Evolutionary conservation across 2,797 vertebrate species (phyloP).

Genomic region (Saxicola maurus): DNA sequence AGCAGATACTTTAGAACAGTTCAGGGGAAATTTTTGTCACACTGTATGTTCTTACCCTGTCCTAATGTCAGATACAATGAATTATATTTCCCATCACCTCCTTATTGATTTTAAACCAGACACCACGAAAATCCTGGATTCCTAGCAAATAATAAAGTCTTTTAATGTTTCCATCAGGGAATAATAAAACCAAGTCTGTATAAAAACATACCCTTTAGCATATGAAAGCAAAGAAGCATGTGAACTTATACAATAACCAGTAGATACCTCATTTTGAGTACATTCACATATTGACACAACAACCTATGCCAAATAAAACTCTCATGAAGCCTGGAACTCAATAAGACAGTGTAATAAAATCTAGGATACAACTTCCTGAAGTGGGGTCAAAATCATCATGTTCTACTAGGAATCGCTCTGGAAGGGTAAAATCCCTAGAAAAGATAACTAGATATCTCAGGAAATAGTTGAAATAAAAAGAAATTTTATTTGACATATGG

Average conservation of each 20-base stretch:
- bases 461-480: background rate
- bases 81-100: background rate
- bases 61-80: background rate
- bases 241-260: constrained; percentile 18
- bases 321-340: constrained; percentile 1
- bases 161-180: constrained; percentile 21
- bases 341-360: constrained; percentile 22
- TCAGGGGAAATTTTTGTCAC: background rate
- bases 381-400: background rate
- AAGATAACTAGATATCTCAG: background rate
- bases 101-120: constrained; percentile 7
- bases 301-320: constrained; percentile 19
- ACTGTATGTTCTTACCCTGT: background rate
- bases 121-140: background rate
- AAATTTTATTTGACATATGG: background rate
- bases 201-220: constrained; percentile 25
- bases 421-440: background rate
- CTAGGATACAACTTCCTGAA: constrained; percentile 3
- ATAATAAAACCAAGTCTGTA: constrained; percentile 22
- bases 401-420: background rate
- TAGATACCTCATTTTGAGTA: constrained; percentile 26
- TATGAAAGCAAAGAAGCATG: constrained; percentile 29
- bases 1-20: background rate
- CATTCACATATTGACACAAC: constrained; percentile 38
- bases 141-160: constrained; percentile 5